phyloP scores from a whole-genome alignment of 2,888 invertebrate genomes.

The Silvanus unidentatus region DNA sequence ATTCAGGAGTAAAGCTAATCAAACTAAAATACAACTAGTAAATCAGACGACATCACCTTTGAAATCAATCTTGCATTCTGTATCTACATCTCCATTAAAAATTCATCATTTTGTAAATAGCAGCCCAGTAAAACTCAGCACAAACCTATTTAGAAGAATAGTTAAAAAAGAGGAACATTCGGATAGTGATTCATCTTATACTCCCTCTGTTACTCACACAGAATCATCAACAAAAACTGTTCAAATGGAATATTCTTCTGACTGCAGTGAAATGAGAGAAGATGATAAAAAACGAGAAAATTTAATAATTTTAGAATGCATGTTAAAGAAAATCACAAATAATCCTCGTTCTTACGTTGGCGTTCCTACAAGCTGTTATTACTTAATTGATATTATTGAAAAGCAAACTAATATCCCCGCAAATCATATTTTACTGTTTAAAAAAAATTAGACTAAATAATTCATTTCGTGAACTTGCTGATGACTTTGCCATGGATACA shows the following conservation, averaged over 20 bases:
- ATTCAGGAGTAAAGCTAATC: neutral
- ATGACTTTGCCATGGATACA: neutral
- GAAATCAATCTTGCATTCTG: neutral
- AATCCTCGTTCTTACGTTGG: neutral
- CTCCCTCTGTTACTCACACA: neutral
- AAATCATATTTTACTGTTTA: neutral
- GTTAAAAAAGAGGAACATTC: neutral
- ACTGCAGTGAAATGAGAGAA: neutral
- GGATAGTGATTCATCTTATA: neutral
- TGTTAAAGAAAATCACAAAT: slow-evolving; percentile 3
- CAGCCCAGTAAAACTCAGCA: neutral
- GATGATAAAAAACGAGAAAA: neutral
- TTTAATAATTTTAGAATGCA: neutral
- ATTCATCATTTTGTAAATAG: neutral
- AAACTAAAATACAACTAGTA: neutral
- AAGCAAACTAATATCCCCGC: neutral
- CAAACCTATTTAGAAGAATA: neutral
- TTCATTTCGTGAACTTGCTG: slow-evolving; percentile 6
- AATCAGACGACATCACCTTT: neutral
- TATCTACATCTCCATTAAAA: neutral
- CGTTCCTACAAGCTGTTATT: neutral
- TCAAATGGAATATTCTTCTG: too few species aligned
- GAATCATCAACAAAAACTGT: neutral
- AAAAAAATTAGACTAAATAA: slow-evolving; percentile 11
- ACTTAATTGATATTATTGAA: neutral